phyloP scores from a whole-genome alignment of 2,888 invertebrate species.

The Drosophila borealis region DNA sequence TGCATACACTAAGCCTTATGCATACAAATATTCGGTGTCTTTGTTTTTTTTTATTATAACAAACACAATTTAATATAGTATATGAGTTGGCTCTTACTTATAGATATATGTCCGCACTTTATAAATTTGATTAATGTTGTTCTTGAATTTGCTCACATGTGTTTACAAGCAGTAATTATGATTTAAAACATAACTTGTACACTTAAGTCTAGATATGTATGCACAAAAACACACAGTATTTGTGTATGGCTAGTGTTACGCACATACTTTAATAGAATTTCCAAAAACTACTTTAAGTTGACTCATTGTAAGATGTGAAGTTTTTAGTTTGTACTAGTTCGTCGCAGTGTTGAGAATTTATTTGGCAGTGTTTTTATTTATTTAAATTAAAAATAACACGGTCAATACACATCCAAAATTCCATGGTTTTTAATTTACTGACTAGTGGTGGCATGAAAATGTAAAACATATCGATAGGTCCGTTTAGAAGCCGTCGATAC shows the following conservation, averaged over 20 bases:
- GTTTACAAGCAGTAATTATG: too few relatives aligned
- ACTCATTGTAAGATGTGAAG: slow-evolving; percentile 5
- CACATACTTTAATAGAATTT: not conserved
- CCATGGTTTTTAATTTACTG: slow-evolving; percentile 41
- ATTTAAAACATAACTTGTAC: too few relatives aligned
- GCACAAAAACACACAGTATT: too few relatives aligned
- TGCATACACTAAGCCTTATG: too few relatives aligned
- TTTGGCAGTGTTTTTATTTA: slow-evolving; percentile 42
- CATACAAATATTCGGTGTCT: too few relatives aligned
- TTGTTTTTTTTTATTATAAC: too few relatives aligned
- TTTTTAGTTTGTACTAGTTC: slow-evolving; percentile 39
- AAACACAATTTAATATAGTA: too few relatives aligned
- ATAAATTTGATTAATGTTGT: too few relatives aligned
- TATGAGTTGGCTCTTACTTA: too few relatives aligned
- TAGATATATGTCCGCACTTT: too few relatives aligned
- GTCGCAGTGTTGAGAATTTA: slow-evolving; percentile 32
- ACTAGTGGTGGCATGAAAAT: slow-evolving; percentile 37
- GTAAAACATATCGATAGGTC: slow-evolving; percentile 33
- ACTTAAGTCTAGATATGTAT: too few relatives aligned
- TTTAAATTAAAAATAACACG: slow-evolving; percentile 40
- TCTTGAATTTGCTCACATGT: too few relatives aligned
- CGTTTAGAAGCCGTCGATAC: slow-evolving; percentile 1
- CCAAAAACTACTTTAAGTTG: slow-evolving; percentile 6
- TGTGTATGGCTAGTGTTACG: not conserved
- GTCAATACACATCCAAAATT: slow-evolving; percentile 42